A percentile compares a stretch with the other conserved stretches of the same genome.
Conservation (phyloP, 2,888 invertebrate genomes). For the Campopleginae sp. region DNA sequence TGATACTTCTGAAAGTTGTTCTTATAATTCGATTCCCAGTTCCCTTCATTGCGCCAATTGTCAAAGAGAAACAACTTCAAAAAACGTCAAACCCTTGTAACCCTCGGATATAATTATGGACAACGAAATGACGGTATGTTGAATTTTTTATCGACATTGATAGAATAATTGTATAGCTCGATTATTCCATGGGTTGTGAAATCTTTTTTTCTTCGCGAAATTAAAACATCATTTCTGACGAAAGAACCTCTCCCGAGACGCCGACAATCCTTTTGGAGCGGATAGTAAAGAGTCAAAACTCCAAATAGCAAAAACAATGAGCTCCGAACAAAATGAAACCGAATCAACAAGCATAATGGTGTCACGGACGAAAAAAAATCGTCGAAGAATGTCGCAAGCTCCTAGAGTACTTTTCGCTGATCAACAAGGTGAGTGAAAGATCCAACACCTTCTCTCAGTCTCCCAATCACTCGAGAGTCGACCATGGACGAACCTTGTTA, state of each 20-base stretch:
- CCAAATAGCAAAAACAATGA: constrained; percentile 4
- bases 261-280: background rate
- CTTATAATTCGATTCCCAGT: constrained; percentile 6
- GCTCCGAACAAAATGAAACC: background rate
- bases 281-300: background rate
- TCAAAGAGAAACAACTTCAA: background rate
- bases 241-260: constrained; percentile 8
- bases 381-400: constrained; percentile 28
- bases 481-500: background rate
- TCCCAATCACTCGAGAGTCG: background rate
- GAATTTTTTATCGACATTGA: background rate
- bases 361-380: constrained; percentile 45
- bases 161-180: background rate
- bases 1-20: background rate
- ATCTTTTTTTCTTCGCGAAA: no score
- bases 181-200: background rate
- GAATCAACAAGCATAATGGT: constrained; percentile 12
- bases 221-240: background rate
- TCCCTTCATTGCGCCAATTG: background rate
- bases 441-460: background rate
- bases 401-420: constrained; percentile 56
- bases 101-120: constrained; percentile 4
- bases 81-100: background rate
- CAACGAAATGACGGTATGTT: constrained; percentile 17
- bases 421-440: constrained; percentile 41